These are phyloP conservation scores for Molossus alvarezi DNA, from an alignment of 2,797 vertebrate species.

Conservation along the genomic window DNA sequence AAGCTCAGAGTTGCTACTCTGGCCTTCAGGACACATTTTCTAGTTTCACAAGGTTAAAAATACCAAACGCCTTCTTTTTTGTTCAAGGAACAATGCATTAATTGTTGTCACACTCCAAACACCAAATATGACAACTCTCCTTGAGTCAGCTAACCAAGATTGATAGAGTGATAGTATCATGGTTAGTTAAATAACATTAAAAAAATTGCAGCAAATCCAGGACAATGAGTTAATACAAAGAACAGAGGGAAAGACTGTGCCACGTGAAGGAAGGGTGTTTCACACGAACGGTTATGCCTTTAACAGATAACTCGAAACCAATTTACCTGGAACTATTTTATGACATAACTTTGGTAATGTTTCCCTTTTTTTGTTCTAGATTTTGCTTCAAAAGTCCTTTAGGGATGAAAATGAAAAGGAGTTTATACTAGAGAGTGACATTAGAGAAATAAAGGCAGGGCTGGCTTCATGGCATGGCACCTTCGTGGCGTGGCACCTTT, in stretches of 20 bases:
- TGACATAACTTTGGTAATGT: not conserved
- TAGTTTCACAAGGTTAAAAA: constrained; percentile 46
- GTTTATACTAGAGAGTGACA: not conserved
- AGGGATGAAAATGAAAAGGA: not conserved
- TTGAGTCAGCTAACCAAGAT: not conserved
- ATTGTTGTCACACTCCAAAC: constrained; percentile 23
- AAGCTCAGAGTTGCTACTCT: constrained; percentile 34
- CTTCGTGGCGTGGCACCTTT: not conserved
- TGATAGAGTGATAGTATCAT: not conserved
- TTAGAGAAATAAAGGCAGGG: not conserved
- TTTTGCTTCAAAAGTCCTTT: constrained; percentile 37
- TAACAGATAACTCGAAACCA: not conserved
- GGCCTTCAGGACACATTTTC: not conserved
- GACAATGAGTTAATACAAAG: constrained; percentile 19
- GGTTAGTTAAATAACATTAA: not conserved
- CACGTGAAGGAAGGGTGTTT: not conserved
- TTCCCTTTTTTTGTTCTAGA: constrained; percentile 31
- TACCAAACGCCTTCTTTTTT: not conserved
- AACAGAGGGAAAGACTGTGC: not conserved
- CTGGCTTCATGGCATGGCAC: not conserved
- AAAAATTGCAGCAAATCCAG: constrained; percentile 3
- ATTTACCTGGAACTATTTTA: constrained; percentile 6
- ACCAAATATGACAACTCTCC: not conserved
- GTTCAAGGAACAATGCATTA: constrained; percentile 25
- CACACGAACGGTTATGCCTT: not conserved